These are phyloP conservation scores for Drosophila antonietae DNA, from an alignment of 2,888 invertebrate species.

Conservation along the genomic window DNA sequence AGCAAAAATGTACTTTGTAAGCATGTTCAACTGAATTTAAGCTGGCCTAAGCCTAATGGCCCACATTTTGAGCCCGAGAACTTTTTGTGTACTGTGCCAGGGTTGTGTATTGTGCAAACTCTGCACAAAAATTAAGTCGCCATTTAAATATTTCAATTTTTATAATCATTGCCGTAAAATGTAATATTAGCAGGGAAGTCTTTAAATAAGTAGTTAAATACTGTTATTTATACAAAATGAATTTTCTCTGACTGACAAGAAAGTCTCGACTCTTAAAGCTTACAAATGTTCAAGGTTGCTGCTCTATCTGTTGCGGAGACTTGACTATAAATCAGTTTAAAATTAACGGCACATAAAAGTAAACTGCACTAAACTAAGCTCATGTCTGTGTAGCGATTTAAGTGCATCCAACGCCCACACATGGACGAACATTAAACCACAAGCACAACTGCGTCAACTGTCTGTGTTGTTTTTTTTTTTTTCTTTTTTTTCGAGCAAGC, in stretches of 20 bases:
- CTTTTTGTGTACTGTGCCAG: slow-evolving; percentile 1
- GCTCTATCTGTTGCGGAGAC: not conserved
- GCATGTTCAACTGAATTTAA: slow-evolving; percentile 35
- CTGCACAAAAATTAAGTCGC: slow-evolving; percentile 36
- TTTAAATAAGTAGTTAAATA: not conserved
- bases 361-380: slow-evolving; percentile 35
- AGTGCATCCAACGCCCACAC: slow-evolving; percentile 41
- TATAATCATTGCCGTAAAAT: not conserved
- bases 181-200: not conserved
- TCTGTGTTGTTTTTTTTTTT: too few relatives aligned
- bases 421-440: slow-evolving; percentile 41
- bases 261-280: not conserved
- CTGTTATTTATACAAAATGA: not conserved
- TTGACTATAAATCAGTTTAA: slow-evolving; percentile 9
- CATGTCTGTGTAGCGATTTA: slow-evolving; percentile 40
- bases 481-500: not conserved
- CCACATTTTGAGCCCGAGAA: slow-evolving; percentile 20
- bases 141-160: slow-evolving; percentile 29
- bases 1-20: not conserved
- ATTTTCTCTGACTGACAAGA: not conserved
- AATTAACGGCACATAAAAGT: slow-evolving; percentile 31
- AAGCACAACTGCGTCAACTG: slow-evolving; percentile 26
- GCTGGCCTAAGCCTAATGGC: slow-evolving; percentile 29
- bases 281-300: not conserved
- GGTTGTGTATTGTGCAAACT: slow-evolving; percentile 22